phyloP scores from a whole-genome alignment of 2,888 invertebrate species.

The Phortica magna region DNA sequence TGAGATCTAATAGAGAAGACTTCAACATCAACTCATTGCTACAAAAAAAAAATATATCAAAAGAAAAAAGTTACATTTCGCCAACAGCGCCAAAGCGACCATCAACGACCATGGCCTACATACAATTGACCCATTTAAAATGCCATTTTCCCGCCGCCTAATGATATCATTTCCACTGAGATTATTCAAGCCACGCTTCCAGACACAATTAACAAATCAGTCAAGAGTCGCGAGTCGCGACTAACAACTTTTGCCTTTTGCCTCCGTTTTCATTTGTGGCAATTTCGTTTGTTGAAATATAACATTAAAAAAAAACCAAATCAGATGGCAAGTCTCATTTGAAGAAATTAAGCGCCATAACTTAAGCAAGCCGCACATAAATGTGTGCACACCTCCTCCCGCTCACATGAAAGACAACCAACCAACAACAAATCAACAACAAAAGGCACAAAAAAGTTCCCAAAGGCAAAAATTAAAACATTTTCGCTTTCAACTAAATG shows the following conservation, averaged over 20 bases:
- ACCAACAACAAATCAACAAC: not conserved
- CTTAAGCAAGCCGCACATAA: not conserved
- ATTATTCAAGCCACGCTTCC: constrained; percentile 7
- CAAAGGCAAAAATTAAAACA: constrained; percentile 4
- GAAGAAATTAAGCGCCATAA: not conserved
- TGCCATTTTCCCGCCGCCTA: not conserved
- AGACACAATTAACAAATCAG: constrained; percentile 27
- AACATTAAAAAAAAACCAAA: not conserved
- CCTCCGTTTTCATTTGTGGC: constrained; percentile 1
- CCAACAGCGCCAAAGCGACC: not conserved
- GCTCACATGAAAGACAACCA: not conserved
- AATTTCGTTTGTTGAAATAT: not conserved
- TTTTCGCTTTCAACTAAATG: not conserved
- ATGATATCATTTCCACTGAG: constrained; percentile 15
- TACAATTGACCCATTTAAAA: constrained; percentile 18
- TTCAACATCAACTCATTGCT: no score
- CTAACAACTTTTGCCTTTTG: constrained; percentile 4
- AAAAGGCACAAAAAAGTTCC: constrained; percentile 5
- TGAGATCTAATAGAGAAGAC: no score
- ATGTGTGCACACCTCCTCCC: not conserved
- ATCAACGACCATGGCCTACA: constrained; percentile 25
- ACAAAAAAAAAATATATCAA: no score
- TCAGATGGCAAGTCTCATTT: not conserved
- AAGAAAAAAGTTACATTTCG: not conserved
- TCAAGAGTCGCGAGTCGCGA: not conserved